Evolutionary conservation across 2,113 vertebrate species (phyloP).

Genomic region (Pollachius pollachius): DNA sequence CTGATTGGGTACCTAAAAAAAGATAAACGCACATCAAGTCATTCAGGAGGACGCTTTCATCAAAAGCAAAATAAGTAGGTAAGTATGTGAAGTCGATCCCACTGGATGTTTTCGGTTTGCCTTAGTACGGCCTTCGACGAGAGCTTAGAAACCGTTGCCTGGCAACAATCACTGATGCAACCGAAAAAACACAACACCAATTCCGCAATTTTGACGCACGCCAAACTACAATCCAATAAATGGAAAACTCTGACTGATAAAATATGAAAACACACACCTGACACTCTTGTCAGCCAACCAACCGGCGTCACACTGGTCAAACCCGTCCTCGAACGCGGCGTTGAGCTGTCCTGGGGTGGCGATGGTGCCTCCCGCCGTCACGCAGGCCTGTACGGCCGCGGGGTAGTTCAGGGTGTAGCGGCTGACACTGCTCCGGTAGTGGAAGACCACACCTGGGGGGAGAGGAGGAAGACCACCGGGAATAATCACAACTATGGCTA

Average conservation of each 20-base stretch:
- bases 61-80: too few relatives aligned
- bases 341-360: constrained; percentile 83
- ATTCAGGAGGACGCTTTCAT: too few relatives aligned
- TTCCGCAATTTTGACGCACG: too few relatives aligned
- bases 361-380: constrained; percentile 73
- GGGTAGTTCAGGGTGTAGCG: constrained; percentile 85
- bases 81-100: too few relatives aligned
- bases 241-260: too few relatives aligned
- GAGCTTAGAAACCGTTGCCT: too few relatives aligned
- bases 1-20: constrained; percentile 86
- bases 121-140: too few relatives aligned
- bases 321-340: constrained; percentile 88
- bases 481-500: background rate
- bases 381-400: constrained; percentile 75
- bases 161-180: too few relatives aligned
- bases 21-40: background rate
- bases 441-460: constrained; percentile 89
- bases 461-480: background rate
- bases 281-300: constrained; percentile 92
- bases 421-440: constrained; percentile 81
- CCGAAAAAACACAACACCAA: too few relatives aligned
- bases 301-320: constrained; percentile 94
- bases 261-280: constrained; percentile 60
- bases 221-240: too few relatives aligned
- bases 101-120: too few relatives aligned